These are phyloP conservation scores for Petrolisthes cinctipes DNA, from an alignment of 2,888 invertebrate genomes.

Conservation along the genomic window DNA sequence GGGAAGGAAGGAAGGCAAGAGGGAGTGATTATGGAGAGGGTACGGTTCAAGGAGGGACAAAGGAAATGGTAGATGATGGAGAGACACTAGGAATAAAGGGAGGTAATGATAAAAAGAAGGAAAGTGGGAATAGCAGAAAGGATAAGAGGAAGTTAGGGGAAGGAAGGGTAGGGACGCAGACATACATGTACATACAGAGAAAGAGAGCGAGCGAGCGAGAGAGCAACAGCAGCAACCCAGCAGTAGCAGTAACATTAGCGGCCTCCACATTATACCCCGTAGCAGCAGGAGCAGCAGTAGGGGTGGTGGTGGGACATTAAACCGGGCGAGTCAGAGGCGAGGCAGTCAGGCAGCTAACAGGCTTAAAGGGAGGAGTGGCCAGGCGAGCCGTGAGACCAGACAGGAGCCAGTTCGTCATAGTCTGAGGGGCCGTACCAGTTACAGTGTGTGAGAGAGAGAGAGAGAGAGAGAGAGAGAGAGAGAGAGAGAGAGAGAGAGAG, in stretches of 20 bases:
- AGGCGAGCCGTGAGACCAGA: conserved; percentile 40
- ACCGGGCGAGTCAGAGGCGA: conserved; percentile 42
- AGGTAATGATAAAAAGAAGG: neutral
- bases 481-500: conserved; percentile 13
- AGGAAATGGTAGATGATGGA: neutral
- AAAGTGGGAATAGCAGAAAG: neutral
- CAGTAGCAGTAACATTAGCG: conserved; percentile 20
- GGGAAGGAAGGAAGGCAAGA: neutral
- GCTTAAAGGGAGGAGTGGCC: conserved; percentile 41
- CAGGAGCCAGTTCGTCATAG: conserved; percentile 40
- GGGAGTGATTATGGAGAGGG: neutral
- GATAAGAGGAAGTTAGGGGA: neutral
- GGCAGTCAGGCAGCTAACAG: conserved; percentile 45
- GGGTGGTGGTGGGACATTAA: conserved; percentile 26
- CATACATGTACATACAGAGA: neutral
- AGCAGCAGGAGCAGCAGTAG: neutral
- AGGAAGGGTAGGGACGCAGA: neutral
- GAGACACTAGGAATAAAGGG: neutral
- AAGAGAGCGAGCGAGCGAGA: neutral
- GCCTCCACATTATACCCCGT: conserved; percentile 20
- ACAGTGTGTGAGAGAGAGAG: conserved; percentile 7
- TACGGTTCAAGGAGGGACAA: neutral
- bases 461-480: conserved; percentile 19
- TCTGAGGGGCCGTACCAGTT: neutral
- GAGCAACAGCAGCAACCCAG: neutral